Conservation (phyloP, 64 coral and sea anemone genomes). For the Hydrozoanthus tunicans region DNA sequence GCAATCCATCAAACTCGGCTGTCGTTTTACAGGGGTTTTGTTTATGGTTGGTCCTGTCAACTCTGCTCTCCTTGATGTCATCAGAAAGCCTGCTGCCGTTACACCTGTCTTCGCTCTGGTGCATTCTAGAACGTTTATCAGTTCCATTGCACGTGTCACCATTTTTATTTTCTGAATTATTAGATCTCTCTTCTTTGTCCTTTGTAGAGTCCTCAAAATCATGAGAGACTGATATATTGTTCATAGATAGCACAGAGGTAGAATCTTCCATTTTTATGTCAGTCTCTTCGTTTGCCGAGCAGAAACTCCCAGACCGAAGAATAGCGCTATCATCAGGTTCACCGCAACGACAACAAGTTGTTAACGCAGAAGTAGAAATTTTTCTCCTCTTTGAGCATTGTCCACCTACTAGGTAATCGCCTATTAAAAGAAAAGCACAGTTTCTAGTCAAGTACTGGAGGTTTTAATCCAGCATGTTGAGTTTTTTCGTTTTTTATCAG, state of each 20-base stretch:
- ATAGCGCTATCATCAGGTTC: conserved; percentile 14
- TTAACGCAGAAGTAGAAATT: conserved; percentile 24
- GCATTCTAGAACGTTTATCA: background rate
- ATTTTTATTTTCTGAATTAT: background rate
- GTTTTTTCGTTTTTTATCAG: too few species aligned
- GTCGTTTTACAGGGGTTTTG: background rate
- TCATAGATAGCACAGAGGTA: conserved; percentile 25
- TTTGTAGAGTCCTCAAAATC: conserved; percentile 16
- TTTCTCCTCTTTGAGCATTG: conserved; percentile 4
- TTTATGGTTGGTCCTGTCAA: background rate
- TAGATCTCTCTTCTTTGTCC: background rate
- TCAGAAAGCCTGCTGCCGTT: background rate
- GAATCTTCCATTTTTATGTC: conserved; percentile 21
- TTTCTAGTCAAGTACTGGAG: background rate
- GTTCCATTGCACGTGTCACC: background rate
- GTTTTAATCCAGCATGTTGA: too few species aligned
- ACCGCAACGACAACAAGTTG: conserved; percentile 2
- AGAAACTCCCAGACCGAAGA: conserved; percentile 43
- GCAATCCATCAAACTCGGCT: background rate
- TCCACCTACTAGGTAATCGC: conserved; percentile 12
- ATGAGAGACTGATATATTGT: conserved; percentile 7
- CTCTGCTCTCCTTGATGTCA: background rate
- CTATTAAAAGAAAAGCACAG: conserved; percentile 9
- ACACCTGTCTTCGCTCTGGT: background rate
- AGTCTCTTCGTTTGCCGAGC: conserved; percentile 4